Evolutionary conservation across 37 sponge, comb jelly and placozoan genomes (phyloP), one percentile per base, ranked within the genome.

Genomic region (Halichondria panicea): DNA sequence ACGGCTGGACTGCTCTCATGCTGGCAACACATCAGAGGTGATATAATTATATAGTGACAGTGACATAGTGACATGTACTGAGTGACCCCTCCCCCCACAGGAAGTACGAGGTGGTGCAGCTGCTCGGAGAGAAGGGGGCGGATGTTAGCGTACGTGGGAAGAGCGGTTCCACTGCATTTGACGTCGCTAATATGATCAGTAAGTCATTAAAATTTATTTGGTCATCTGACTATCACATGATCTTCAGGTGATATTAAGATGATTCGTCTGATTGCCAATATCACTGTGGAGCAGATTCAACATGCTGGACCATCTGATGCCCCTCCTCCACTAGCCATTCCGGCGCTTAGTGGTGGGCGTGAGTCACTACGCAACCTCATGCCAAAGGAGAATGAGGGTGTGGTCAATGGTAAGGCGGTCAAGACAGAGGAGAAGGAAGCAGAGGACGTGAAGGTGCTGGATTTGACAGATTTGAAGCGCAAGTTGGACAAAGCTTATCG

Each of bases 1-100:
- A 86, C 64, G 80, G 80, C 1, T 94, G 94, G 94, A 94, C 91
- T 34, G 84, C 92, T 15, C 70, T 94, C 72, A 90, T 94, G 91
- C 94, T 81, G 40, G 91, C 94, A 15, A 81, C 74, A 13, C 85
- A 94, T 40, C 82, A 90, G 55, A 83, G 76, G 92, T 90, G 72
- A 35, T 63, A 36, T 63, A 15, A 43, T 67, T 39, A 43, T 41
- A 6, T 67, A 21, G 21, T 67, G 44, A 43, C 43, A 28, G 66
- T 11, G 30, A 19, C 66, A 30, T 35, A 19, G 38, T 35, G 15
- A 30, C 32, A 30, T 39, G 13, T 15, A 11, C 13, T 48, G 13
- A 15, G 11, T 15, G 52, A 18, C 52, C 61, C 61, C 61, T 8
- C 61, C 61, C 27, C 34, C 31, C 63, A 22, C 67, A 88, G 84